Conservation (phyloP, 2,797 vertebrate genomes). For the Argentina silus region DNA sequence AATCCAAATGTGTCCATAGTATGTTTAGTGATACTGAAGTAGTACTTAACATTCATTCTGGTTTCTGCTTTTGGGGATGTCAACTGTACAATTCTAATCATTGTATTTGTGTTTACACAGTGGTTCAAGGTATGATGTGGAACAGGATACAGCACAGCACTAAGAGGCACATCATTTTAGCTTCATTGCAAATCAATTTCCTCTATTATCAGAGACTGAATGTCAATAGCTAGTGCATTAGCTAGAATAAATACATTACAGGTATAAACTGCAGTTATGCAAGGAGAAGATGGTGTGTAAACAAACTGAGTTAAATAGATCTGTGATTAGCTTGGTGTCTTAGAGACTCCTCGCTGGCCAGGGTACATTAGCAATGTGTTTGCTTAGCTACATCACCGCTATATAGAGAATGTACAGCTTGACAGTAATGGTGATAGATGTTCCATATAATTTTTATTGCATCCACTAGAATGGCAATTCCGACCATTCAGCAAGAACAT, state of each 20-base stretch:
- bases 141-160: constrained; percentile 70
- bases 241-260: constrained; percentile 78
- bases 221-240: constrained; percentile 70
- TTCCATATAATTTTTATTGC: not conserved
- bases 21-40: no score
- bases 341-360: constrained; percentile 77
- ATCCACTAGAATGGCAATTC: not conserved
- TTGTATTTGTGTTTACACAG: constrained; percentile 76
- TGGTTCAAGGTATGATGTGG: constrained; percentile 63
- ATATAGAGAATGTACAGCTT: constrained; percentile 54
- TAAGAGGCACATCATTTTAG: constrained; percentile 69
- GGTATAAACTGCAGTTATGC: constrained; percentile 68
- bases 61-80: not conserved
- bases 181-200: constrained; percentile 78
- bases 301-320: constrained; percentile 74
- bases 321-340: constrained; percentile 79
- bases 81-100: not conserved
- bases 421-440: not conserved
- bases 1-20: no score
- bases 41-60: no score
- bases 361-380: constrained; percentile 76
- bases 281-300: constrained; percentile 68
- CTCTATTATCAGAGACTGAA: constrained; percentile 63
- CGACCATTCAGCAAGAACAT: not conserved
- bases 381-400: constrained; percentile 73